Base-by-base conservation (phyloP, 1,140 invertebrate genomes). In the Leucophenga varia region DNA sequence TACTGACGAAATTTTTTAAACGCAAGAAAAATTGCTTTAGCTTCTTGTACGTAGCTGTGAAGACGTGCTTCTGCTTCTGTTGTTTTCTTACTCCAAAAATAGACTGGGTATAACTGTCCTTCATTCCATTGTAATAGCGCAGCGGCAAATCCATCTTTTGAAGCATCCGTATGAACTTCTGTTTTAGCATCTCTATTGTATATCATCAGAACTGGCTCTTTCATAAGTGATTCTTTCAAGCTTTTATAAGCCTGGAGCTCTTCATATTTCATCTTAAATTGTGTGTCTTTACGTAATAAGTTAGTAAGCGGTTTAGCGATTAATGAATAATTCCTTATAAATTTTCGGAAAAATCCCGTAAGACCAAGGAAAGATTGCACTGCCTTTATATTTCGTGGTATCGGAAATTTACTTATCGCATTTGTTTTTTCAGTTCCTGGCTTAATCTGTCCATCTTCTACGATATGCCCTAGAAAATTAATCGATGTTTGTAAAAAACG, bases 91-190 rank as follows among this genome's bases (percentile, higher is more conserved):
- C 59, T 75, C 43, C 48, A 61, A 42, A 54, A 74, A 31, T 49
- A 45, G 4, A 73, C 56, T 13, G 59, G 63, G 52, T 69, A 57
- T 19, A 61, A 32, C 42, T 50, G 14, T 21, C 41, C 41, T 59
- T 64, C 51, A 16, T 42, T 18, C 43, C 38, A 25, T 31, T 47
- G 22, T 19, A 47, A 17, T 13, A 50, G 12, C 6, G 35, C 17
- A 9, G 48, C 32, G 22, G 20, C 43, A 21, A 18, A 19, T 37
- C 49, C 43, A 4, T 19, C 8, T 28, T 46, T 4, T n/a, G 7
- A 21, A 4, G 75, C 64, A 60, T 59, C 53, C 38, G 59, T 51
- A 55, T 74, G 63, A 4, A 76, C 17, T 49, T 75, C 64, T n/a
- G 59, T 71, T 3, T 52, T 20, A 8, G 21, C 16, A 7, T 17